These are phyloP conservation scores for Tursiops truncatus DNA, from an alignment of 2,113 vertebrate genomes.

Conservation along the genomic window DNA sequence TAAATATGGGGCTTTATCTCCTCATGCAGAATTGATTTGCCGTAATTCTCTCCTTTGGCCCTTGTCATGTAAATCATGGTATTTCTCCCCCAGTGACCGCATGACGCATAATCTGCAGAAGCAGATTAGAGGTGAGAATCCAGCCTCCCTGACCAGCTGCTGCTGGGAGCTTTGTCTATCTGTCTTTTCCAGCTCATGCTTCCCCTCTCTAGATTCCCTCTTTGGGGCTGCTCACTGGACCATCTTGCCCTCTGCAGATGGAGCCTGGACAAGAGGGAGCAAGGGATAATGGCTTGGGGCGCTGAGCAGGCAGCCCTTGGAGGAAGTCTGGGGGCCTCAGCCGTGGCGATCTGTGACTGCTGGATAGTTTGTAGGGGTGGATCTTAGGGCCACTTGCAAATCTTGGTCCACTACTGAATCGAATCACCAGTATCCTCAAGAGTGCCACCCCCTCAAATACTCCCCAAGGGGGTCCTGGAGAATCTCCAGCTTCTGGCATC, in stretches of 20 bases:
- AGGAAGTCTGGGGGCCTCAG: neutral
- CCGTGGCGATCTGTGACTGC: neutral
- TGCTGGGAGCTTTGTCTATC: constrained; percentile 82
- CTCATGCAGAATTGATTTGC: constrained; percentile 86
- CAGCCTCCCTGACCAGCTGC: constrained; percentile 85
- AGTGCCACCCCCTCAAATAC: neutral
- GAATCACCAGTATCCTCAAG: accelerated
- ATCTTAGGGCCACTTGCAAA: accelerated
- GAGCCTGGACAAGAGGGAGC: neutral
- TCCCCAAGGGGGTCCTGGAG: neutral
- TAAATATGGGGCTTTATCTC: constrained; percentile 84
- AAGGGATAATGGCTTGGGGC: neutral
- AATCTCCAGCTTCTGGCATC: neutral
- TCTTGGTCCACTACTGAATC: accelerated
- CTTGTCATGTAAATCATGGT: constrained; percentile 89
- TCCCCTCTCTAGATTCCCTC: constrained; percentile 65
- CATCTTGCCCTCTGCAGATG: constrained; percentile 47
- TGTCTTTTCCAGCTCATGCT: constrained; percentile 58
- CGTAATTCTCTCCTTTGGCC: constrained; percentile 80
- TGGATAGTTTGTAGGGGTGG: neutral
- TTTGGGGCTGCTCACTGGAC: constrained; percentile 57
- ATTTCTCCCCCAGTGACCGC: constrained; percentile 84
- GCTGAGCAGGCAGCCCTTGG: neutral
- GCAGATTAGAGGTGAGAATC: constrained; percentile 86
- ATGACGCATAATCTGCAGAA: constrained; percentile 74